Base-by-base conservation (phyloP, 2,888 invertebrate species). In the Acholoe squamosa region DNA sequence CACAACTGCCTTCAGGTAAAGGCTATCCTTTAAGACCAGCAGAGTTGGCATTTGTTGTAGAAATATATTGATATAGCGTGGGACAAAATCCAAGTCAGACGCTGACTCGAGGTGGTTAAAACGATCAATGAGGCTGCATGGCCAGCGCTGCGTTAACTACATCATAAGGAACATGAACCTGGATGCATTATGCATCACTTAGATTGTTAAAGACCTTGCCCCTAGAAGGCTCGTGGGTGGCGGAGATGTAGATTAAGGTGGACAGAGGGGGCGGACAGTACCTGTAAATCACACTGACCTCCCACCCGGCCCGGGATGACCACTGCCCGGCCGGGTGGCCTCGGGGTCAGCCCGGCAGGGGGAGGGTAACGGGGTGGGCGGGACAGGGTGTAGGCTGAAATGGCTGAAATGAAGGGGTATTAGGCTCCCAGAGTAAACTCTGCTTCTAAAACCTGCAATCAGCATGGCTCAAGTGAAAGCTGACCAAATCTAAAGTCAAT, bases 211-310 rank as follows among this genome's bases (percentile, higher is more conserved):
- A 61, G 61, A 19, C 19, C 1, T 61, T 61, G 22, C 61, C 61
- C 61, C 19, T 61, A n/a, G n/a, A 3, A 61, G 22, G n/a, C 61
- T 61, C 61, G n/a, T n/a, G 61, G 61, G 61, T 61, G 61, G 61
- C 61, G n/a, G 61, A n/a, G 61, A n/a, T 12, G 22, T 61, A 61
- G 61, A 61, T 61, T 61, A n/a, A 61, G 19, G 61, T 61, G 61
- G 61, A 61, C 61, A 61, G 61, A 61, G 61, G 19, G 61, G 61
- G 61, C 61, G 61, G 61, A 61, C 61, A 61, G 7, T 61, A 61
- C 61, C 61, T 61, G 61, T 61, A 61, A 61, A 61, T 61, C 61
- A 61, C 61, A 61, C n/a, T 61, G 61, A 61, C 61, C 61, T 61
- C 61, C 61, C 61, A 61, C 61, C 61, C n/a, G 61, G 61, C 61